Evolutionary conservation across 2,797 vertebrate genomes (phyloP).

Genomic region (Coreius guichenoti): DNA sequence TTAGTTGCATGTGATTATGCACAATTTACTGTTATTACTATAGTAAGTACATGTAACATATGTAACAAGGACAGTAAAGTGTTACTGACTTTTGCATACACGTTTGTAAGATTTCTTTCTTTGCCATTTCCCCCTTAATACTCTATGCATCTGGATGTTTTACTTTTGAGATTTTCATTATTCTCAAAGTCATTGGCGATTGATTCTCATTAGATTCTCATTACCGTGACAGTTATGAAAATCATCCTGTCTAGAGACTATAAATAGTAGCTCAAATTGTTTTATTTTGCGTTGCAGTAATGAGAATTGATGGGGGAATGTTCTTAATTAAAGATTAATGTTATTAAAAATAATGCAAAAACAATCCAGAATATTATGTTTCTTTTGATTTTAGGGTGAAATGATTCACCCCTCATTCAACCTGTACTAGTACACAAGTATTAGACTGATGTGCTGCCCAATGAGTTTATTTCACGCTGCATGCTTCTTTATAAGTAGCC

Average conservation of each 20-base stretch:
- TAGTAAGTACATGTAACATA: no score
- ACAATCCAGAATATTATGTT: background rate
- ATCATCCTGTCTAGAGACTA: background rate
- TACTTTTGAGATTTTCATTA: background rate
- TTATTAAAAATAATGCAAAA: background rate
- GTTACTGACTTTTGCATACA: background rate
- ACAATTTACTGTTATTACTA: no score
- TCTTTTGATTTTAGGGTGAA: background rate
- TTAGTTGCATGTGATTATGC: no score
- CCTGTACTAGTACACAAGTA: background rate
- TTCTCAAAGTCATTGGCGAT: no score
- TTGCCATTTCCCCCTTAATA: background rate
- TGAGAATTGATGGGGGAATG: background rate
- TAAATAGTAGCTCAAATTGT: background rate
- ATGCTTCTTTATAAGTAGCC: background rate
- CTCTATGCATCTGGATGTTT: background rate
- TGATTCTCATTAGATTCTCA: background rate
- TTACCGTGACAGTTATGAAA: background rate
- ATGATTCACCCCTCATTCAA: background rate
- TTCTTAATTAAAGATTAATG: background rate
- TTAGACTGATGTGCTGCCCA: background rate
- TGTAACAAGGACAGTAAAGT: no score
- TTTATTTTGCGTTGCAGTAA: background rate
- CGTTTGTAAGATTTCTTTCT: background rate
- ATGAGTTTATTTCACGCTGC: background rate